phyloP scores from a whole-genome alignment of 2,888 invertebrate genomes.

The Patella ulyssiponensis region DNA sequence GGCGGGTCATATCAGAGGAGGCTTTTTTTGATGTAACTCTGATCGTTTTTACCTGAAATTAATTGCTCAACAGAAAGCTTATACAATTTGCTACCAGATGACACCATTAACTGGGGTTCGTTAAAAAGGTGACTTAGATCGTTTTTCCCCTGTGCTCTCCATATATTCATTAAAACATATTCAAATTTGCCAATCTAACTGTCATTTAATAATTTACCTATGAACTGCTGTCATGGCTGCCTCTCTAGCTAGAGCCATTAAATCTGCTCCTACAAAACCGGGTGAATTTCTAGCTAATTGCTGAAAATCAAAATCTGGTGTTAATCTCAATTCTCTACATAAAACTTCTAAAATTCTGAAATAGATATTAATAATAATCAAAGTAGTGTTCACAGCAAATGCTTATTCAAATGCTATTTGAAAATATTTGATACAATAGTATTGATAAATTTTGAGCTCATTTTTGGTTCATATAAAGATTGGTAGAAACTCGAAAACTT shows the following conservation, averaged over 20 bases:
- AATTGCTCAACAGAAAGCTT: too few species aligned
- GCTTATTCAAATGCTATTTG: background rate
- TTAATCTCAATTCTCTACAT: constrained; percentile 81
- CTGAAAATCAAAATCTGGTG: constrained; percentile 80
- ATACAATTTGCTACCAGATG: too few species aligned
- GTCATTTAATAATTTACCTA: constrained; percentile 68
- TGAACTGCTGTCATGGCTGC: constrained; percentile 91
- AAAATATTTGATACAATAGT: background rate
- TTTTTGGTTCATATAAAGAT: too few species aligned
- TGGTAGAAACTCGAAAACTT: too few species aligned
- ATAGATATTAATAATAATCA: background rate
- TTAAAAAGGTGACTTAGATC: too few species aligned
- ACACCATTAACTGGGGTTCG: too few species aligned
- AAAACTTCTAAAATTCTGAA: constrained; percentile 83
- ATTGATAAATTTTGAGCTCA: background rate
- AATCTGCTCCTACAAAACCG: constrained; percentile 96
- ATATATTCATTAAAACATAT: too few species aligned
- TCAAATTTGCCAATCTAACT: too few species aligned
- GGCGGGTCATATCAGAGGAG: too few species aligned
- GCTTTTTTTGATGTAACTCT: too few species aligned
- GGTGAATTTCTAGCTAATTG: constrained; percentile 88
- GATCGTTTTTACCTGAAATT: too few species aligned
- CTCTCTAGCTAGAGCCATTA: constrained; percentile 87
- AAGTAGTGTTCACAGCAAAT: background rate
- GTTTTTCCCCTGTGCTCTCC: too few species aligned